A percentile compares a stretch with the other conserved stretches of the same genome.
phyloP scores from a whole-genome alignment of 2,888 invertebrate genomes.

The Thecocarcelia acutangulata region DNA sequence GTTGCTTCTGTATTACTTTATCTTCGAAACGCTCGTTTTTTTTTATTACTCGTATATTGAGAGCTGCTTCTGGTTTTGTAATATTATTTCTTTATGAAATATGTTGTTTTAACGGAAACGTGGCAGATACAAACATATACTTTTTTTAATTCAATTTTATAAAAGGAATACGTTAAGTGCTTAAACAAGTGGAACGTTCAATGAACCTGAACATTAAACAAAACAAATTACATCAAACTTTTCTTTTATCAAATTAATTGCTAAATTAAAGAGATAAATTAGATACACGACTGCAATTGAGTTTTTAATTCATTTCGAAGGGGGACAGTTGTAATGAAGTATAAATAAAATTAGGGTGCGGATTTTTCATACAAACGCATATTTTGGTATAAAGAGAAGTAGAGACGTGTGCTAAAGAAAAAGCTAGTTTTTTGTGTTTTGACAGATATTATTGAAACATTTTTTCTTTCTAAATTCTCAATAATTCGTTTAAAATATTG shows the following conservation, averaged over 20 bases:
- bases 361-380: not conserved
- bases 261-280: constrained; percentile 28
- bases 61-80: not conserved
- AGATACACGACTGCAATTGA: not conserved
- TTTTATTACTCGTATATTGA: constrained; percentile 1
- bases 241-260: constrained; percentile 41
- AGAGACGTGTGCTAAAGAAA: too few species aligned
- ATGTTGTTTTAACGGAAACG: constrained; percentile 32
- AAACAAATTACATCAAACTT: constrained; percentile 13
- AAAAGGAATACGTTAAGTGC: constrained; percentile 31
- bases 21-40: not conserved
- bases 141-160: not conserved
- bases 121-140: not conserved
- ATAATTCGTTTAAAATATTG: too few species aligned
- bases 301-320: not conserved
- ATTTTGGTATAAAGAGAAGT: not conserved
- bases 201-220: constrained; percentile 42
- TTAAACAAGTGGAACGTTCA: constrained; percentile 57
- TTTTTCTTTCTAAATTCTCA: too few species aligned
- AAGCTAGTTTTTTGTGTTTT: too few species aligned
- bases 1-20: constrained; percentile 24
- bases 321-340: not conserved
- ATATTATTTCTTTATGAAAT: not conserved
- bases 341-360: not conserved
- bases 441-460: too few species aligned